Conservation (phyloP, 2,888 invertebrate species). For the Cryptophagus acutangulus region DNA sequence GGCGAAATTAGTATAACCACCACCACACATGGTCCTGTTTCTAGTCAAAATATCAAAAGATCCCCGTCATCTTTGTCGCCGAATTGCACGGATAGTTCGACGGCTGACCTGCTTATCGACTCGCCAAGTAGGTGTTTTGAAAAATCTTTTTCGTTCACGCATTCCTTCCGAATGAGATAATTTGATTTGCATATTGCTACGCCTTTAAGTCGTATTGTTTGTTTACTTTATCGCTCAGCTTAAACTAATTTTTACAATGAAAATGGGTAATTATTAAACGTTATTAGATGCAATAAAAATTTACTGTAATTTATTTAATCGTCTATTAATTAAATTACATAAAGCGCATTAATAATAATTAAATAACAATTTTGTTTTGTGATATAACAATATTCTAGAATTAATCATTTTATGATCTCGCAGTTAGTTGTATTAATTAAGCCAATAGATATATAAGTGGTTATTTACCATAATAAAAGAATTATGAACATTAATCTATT, state of each 20-base stretch:
- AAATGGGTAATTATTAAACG: conserved; percentile 21
- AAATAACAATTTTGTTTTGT: conserved; percentile 33
- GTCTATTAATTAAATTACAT: conserved; percentile 44
- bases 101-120: conserved; percentile 70
- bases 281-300: conserved; percentile 22
- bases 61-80: conserved; percentile 62
- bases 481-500: conserved; percentile 25
- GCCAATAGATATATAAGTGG: conserved; percentile 35
- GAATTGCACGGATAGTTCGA: conserved; percentile 58
- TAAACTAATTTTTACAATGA: conserved; percentile 14
- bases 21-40: conserved; percentile 61
- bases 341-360: conserved; percentile 38
- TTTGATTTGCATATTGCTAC: no score
- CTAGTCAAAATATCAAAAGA: conserved; percentile 56
- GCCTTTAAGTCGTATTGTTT: neutral
- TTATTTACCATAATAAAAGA: conserved; percentile 32
- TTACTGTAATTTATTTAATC: conserved; percentile 40
- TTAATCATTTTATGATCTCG: conserved; percentile 34
- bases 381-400: conserved; percentile 27
- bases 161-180: no score
- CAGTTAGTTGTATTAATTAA: conserved; percentile 39
- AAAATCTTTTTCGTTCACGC: no score
- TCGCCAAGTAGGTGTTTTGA: conserved; percentile 74
- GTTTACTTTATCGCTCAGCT: conserved; percentile 1
- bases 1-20: conserved; percentile 81